A percentile compares a stretch with the other conserved stretches of the same genome.
Conservation (phyloP, 2,113 vertebrate species). For the Lagenorhynchus albirostris region DNA sequence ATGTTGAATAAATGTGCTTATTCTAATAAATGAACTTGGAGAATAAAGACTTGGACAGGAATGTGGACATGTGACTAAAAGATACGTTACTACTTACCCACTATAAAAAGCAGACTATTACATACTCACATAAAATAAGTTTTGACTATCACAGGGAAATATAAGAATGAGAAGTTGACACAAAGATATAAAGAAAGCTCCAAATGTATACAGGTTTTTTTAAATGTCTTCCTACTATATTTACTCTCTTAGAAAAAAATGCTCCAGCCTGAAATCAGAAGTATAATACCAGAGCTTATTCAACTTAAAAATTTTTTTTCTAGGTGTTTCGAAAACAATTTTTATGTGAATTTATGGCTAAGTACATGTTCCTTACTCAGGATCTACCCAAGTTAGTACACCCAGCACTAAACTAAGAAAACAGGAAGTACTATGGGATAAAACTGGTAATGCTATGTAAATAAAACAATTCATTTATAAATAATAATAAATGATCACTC, state of each 20-base stretch:
- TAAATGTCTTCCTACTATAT: neutral
- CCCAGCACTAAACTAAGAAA: constrained; percentile 65
- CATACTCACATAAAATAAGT: constrained; percentile 19
- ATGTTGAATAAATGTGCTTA: constrained; percentile 42
- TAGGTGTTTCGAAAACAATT: constrained; percentile 2
- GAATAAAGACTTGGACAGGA: neutral
- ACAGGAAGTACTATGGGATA: constrained; percentile 48
- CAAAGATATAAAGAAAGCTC: constrained; percentile 42
- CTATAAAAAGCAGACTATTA: constrained; percentile 42
- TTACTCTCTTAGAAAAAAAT: constrained; percentile 24
- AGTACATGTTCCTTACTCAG: neutral
- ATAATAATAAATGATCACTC: constrained; percentile 71
- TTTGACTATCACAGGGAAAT: constrained; percentile 57
- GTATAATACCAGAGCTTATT: neutral
- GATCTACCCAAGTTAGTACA: constrained; percentile 25
- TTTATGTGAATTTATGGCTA: neutral
- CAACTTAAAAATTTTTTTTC: neutral
- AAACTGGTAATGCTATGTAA: constrained; percentile 70
- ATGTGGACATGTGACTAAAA: constrained; percentile 44
- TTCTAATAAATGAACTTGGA: constrained; percentile 49
- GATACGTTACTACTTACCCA: neutral
- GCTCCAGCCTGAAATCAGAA: neutral
- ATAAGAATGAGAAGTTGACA: constrained; percentile 59
- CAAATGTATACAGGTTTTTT: constrained; percentile 45
- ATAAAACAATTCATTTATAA: constrained; percentile 76